Conservation (phyloP, 2,113 vertebrate species). For the Uria lomvia region DNA sequence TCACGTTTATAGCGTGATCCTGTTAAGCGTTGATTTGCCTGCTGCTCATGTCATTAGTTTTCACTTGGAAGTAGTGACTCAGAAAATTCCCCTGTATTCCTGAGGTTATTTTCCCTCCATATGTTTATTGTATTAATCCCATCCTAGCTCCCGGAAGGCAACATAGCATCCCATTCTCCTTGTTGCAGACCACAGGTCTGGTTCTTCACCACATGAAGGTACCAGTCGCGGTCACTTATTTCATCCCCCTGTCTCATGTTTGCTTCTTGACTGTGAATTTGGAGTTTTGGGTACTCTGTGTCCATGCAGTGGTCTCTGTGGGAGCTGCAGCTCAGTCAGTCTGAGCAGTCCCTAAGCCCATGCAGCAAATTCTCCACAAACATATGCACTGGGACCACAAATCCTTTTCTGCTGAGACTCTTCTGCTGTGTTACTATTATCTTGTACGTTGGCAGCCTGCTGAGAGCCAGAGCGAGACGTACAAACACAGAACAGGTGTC, state of each 20-base stretch:
- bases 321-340: conserved; percentile 5
- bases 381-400: neutral
- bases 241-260: neutral
- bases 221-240: neutral
- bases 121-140: neutral
- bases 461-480: neutral
- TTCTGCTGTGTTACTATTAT: neutral
- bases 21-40: neutral
- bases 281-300: neutral
- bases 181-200: neutral
- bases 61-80: conserved; percentile 10
- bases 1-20: neutral
- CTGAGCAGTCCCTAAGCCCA: conserved; percentile 16
- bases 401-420: neutral
- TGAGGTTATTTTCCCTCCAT: neutral
- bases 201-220: accelerated
- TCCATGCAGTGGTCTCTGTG: neutral
- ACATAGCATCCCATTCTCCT: neutral
- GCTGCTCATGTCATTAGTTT: neutral
- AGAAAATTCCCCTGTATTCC: neutral
- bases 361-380: neutral
- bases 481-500: neutral
- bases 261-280: neutral
- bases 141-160: neutral
- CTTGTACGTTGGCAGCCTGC: neutral